Percentiles rank a stretch among this genome's conserved stretches.
These are phyloP conservation scores for Sympetrum striolatum DNA, from an alignment of 2,888 invertebrate species.

Conservation along the genomic window DNA sequence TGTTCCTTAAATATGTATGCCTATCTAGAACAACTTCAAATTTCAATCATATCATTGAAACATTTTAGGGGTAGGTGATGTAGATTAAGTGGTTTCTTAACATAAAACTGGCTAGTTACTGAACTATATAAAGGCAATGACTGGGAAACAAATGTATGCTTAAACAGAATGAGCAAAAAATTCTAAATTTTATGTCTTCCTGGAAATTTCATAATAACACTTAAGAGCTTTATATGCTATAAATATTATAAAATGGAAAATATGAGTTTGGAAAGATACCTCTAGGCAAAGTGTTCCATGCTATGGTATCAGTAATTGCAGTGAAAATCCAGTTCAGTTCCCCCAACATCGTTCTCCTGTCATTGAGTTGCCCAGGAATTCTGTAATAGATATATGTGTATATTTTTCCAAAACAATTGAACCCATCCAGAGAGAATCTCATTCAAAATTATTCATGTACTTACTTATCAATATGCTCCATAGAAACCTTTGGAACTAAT, in stretches of 20 bases:
- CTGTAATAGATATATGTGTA: slow-evolving; percentile 59
- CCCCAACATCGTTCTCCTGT: slow-evolving; percentile 95
- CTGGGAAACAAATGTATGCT: too few species aligned
- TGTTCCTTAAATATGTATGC: too few species aligned
- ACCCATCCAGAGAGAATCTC: background rate
- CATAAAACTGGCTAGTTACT: too few species aligned
- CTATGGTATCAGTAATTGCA: slow-evolving; percentile 99
- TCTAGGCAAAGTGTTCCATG: slow-evolving; percentile 95
- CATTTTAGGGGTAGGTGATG: too few species aligned
- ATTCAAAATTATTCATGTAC: slow-evolving; percentile 53
- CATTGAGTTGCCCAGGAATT: slow-evolving; percentile 94
- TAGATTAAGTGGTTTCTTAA: too few species aligned
- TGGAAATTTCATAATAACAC: too few species aligned
- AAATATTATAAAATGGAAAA: background rate
- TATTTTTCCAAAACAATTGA: background rate
- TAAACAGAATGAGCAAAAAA: too few species aligned
- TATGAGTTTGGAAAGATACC: slow-evolving; percentile 58
- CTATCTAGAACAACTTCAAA: too few species aligned
- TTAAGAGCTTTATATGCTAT: background rate
- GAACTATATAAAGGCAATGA: too few species aligned
- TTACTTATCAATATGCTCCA: slow-evolving; percentile 91
- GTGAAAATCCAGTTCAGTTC: slow-evolving; percentile 99
- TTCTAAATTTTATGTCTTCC: too few species aligned
- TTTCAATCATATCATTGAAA: too few species aligned
- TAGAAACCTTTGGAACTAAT: slow-evolving; percentile 79